Percentiles rank a stretch among this genome's conserved stretches.
phyloP scores from a whole-genome alignment of 2,113 vertebrate species.

The Ageneiosus marmoratus region DNA sequence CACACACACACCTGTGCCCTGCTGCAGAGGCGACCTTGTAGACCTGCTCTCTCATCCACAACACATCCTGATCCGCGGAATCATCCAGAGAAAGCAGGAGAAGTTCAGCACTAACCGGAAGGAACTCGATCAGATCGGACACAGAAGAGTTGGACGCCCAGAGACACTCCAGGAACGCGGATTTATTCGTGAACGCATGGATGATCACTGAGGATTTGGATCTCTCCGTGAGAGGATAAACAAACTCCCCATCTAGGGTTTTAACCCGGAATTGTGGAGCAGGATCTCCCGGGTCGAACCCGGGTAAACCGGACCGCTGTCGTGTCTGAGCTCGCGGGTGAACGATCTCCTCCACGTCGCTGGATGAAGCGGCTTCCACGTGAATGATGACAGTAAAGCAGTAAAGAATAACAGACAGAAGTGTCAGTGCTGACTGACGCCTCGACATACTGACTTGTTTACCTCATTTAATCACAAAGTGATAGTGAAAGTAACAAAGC shows the following conservation, averaged over 20 bases:
- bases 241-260: constrained; percentile 72
- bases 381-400: background rate
- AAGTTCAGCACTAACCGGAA: constrained; percentile 63
- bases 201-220: constrained; percentile 60
- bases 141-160: constrained; percentile 71
- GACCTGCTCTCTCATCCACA: constrained; percentile 77
- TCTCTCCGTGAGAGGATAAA: constrained; percentile 50
- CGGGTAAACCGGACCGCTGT: constrained; percentile 1
- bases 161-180: constrained; percentile 74
- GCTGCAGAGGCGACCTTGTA: constrained; percentile 43
- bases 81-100: constrained; percentile 77
- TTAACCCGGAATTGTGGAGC: constrained; percentile 64
- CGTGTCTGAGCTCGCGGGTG: background rate
- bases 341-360: background rate
- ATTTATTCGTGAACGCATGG: constrained; percentile 78
- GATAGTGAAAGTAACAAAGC: constrained; percentile 2
- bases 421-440: background rate
- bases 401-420: background rate
- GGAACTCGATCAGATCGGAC: constrained; percentile 60
- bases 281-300: constrained; percentile 66
- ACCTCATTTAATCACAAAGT: background rate
- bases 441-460: background rate
- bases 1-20: constrained; percentile 9
- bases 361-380: background rate
- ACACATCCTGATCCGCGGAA: constrained; percentile 61